A percentile compares a stretch with the other conserved stretches of the same genome.
These are phyloP conservation scores for Catostomus latipinnis DNA, from an alignment of 2,797 vertebrate genomes.

Conservation along the genomic window DNA sequence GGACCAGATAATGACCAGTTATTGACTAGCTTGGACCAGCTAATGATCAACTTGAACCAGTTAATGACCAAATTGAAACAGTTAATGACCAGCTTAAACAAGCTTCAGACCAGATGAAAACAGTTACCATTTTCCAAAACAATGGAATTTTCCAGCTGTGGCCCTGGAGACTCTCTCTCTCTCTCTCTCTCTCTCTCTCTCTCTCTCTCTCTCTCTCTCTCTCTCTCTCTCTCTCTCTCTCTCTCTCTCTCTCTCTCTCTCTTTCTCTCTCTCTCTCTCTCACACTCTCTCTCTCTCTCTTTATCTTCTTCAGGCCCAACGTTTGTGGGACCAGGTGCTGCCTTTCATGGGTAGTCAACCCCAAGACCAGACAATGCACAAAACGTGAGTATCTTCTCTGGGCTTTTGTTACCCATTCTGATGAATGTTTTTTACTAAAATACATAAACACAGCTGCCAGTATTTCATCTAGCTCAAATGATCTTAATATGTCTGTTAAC, in stretches of 20 bases:
- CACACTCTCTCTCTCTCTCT: background rate
- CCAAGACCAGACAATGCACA: conserved; percentile 63
- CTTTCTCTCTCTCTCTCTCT: conserved; percentile 12
- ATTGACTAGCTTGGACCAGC: too few relatives aligned
- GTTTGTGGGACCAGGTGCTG: conserved; percentile 64
- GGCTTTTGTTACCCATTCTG: background rate
- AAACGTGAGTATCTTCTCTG: conserved; percentile 61
- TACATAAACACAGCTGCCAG: background rate
- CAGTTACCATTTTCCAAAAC: too few relatives aligned
- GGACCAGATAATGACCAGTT: too few relatives aligned
- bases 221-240: background rate
- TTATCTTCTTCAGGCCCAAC: conserved; percentile 57
- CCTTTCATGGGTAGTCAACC: conserved; percentile 60
- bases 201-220: background rate
- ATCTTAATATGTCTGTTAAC: background rate
- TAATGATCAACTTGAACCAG: too few relatives aligned
- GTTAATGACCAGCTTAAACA: too few relatives aligned
- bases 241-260: background rate
- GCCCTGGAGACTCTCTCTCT: too few relatives aligned
- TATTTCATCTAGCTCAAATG: background rate
- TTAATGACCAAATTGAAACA: too few relatives aligned
- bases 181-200: too few relatives aligned
- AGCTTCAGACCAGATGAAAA: too few relatives aligned
- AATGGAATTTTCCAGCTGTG: too few relatives aligned
- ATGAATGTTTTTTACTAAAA: background rate